phyloP scores from a whole-genome alignment of 2,797 vertebrate species.

The Acanthornis magna region DNA sequence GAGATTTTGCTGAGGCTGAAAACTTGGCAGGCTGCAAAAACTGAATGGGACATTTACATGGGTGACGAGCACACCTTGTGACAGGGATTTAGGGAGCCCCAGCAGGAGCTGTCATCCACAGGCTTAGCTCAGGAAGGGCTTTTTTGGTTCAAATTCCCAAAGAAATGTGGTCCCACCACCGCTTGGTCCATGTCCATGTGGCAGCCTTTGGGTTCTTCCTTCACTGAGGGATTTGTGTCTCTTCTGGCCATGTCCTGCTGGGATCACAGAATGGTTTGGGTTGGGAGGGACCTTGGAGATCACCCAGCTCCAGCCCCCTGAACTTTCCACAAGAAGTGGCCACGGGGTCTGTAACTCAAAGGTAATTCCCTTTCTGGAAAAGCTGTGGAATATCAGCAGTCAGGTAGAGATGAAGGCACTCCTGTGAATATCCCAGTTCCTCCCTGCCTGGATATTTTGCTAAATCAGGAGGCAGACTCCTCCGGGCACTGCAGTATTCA shows the following conservation, averaged over 20 bases:
- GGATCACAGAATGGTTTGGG: not conserved
- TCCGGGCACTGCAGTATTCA: accelerated
- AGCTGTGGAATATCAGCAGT: not conserved
- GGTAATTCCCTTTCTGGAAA: not conserved
- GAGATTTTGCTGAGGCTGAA: not conserved
- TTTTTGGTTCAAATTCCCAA: not conserved
- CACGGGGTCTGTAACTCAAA: not conserved
- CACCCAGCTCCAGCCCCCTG: not conserved
- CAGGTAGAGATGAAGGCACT: not conserved
- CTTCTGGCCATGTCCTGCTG: not conserved
- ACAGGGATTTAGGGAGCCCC: not conserved
- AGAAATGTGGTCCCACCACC: not conserved
- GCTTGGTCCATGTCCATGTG: accelerated
- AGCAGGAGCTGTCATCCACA: not conserved
- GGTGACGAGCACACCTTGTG: not conserved
- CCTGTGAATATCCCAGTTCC: not conserved
- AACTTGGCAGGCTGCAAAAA: not conserved
- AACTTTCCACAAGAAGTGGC: not conserved
- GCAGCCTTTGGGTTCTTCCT: not conserved
- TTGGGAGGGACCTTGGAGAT: not conserved
- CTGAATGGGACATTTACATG: accelerated
- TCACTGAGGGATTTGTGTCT: not conserved
- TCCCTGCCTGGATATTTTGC: not conserved
- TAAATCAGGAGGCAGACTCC: not conserved
- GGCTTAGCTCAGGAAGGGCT: not conserved